phyloP scores from a whole-genome alignment of 2,113 vertebrate species.

The Tragelaphus imberbis region DNA sequence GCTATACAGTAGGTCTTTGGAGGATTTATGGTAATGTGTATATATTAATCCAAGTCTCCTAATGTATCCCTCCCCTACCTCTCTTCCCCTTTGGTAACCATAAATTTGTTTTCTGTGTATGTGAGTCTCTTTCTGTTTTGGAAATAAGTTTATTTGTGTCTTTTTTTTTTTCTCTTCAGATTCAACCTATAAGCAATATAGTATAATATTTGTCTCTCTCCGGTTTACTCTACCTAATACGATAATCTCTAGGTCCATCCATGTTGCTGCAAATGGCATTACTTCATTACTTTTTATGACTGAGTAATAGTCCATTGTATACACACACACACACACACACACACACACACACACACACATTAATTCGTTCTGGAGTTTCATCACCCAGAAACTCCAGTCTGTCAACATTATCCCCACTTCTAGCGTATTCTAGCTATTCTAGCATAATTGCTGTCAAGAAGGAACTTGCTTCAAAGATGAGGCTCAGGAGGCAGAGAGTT shows the following conservation, averaged over 20 bases:
- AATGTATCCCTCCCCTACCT: neutral
- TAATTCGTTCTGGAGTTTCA: neutral
- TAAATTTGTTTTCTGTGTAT: neutral
- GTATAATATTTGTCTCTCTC: neutral
- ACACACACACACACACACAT: neutral
- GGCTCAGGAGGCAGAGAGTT: neutral
- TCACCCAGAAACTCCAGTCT: neutral
- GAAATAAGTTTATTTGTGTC: neutral
- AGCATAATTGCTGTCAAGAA: neutral
- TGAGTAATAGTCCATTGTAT: neutral
- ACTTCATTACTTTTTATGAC: neutral
- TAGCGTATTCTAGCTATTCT: neutral
- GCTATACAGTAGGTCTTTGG: neutral
- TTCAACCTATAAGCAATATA: neutral
- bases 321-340: neutral
- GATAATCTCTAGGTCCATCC: neutral
- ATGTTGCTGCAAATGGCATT: neutral
- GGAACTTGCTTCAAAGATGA: conserved; percentile 9
- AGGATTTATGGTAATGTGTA: neutral
- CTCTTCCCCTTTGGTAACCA: neutral
- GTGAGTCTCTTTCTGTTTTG: neutral
- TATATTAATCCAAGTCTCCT: neutral
- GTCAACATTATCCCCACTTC: neutral
- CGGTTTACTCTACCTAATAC: neutral
- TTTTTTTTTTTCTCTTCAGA: neutral